Evolutionary conservation across 2,888 invertebrate genomes (phyloP), one percentile per base, ranked within the genome.

Genomic region (Venusia cambrica): DNA sequence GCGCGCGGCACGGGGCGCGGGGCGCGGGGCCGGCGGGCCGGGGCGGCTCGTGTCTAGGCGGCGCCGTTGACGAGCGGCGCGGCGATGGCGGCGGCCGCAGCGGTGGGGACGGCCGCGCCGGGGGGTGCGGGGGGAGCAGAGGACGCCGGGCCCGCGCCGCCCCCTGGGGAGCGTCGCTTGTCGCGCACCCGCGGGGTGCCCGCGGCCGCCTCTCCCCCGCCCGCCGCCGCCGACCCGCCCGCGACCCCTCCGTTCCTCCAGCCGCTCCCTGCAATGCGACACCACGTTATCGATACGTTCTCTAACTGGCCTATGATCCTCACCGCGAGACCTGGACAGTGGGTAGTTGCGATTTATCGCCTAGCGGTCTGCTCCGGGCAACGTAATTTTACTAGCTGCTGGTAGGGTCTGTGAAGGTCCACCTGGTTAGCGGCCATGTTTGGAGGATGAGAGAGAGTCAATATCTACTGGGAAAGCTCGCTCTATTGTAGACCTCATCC

Each of bases 1-100:
- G 31, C 25, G 2, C 19, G 29, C 8, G 34, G 45, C 31, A 48
- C 46, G 40, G 25, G 28, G 16, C 15, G 30, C 32, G 25, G 17
- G 25, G 25, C 24, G 40, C 37, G 27, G 21, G 33, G 26, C 38
- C 33, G 32, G 33, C 22, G 29, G 25, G 30, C 21, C 17, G 20
- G 46, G 36, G 51, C 53, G 55, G 37, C 25, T 41, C 26, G 20
- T 28, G 35, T 25, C 72, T 87, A 89, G 73, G 89, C 87, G 53
- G 91, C 89, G 81, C 92, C 92, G 77, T 92, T 92, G 54, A 92
- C 89, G 75, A 92, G 85, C n/a, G n/a, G n/a, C 68, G 90, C 81
- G 77, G 90, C 91, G 53, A 45, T 69, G 90, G 90, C 54, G 89
- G 80, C 78, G 90, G 89, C 64, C 80, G 76, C 61, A 78, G 76